Evolutionary conservation across 2,888 invertebrate species (phyloP), one percentile per base, ranked within the genome.

Genomic region (Syrista parreyssii): DNA sequence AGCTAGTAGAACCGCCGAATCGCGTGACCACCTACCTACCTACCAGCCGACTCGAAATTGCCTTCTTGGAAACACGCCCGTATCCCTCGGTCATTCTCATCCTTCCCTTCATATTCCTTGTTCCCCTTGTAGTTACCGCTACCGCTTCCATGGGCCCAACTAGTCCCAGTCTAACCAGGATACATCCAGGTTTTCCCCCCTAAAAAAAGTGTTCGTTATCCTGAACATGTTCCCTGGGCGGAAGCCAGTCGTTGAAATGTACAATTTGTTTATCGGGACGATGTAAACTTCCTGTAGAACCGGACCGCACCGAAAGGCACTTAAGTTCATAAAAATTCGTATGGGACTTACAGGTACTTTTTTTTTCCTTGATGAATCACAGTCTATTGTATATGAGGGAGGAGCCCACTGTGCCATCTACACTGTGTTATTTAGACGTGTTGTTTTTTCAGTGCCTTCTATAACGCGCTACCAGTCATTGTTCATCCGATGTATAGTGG

Each of bases 21-120:
- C 87, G 87, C 88, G 88, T 88, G 87, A 88, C 85, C 86, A 85
- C 84, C 86, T 85, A 87, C 87, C 86, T 85, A 85, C 84, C 86
- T 85, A 87, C 87, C 86, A 85, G 86, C 87, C 84, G 85, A 84
- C 87, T 84, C 85, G 80, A 87, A 88, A 88, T 88, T 88, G 87
- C 87, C 83, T 88, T 88, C 88, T 81, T 84, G 86, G 88, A 88
- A 87, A 85, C 55, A 55, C 55, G 55, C 55, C 55, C 23, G 55
- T 55, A 55, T 23, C 55, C 55, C 55, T 55, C 55, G 55, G 23
- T 55, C 55, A 55, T 23, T 55, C 55, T 55, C 23, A 55, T 55
- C 55, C 55, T 55, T 55, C 55, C 55, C 23, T 55, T 55, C 55
- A 55, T 55, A 55, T 82, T 78, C 76, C 80, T 79, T 80, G 78